A percentile compares a stretch with the other conserved stretches of the same genome.
These are phyloP conservation scores for Euglossa dilemma DNA, from an alignment of 1,140 invertebrate species.

Conservation along the genomic window DNA sequence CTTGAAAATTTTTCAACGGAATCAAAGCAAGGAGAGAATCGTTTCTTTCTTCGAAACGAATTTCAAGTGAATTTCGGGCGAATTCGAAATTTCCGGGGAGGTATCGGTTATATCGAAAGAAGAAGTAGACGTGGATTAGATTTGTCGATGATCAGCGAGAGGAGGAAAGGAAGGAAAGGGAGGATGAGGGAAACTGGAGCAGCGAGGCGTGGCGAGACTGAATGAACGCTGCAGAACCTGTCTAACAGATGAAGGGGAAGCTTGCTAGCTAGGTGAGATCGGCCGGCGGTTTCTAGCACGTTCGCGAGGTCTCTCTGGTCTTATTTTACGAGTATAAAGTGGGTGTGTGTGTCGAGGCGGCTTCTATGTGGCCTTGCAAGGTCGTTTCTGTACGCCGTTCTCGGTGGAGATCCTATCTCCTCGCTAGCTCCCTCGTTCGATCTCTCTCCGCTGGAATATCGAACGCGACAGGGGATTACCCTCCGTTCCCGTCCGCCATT, in stretches of 20 bases:
- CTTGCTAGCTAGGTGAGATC: conserved; percentile 33
- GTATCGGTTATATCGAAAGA: no score
- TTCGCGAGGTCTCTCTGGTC: conserved; percentile 34
- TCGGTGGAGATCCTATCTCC: conserved; percentile 16
- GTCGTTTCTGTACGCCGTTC: conserved; percentile 43
- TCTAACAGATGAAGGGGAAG: conserved; percentile 37
- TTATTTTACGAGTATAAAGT: conserved; percentile 58
- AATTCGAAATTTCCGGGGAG: no score
- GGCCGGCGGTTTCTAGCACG: conserved; percentile 19
- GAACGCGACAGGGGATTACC: neutral
- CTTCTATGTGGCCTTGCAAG: conserved; percentile 67
- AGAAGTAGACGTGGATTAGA: no score
- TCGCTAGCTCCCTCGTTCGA: neutral
- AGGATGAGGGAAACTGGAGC: conserved; percentile 68
- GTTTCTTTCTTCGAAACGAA: no score
- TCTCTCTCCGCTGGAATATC: neutral
- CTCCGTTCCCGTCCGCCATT: neutral
- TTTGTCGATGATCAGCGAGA: neutral
- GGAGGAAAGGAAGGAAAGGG: conserved; percentile 19
- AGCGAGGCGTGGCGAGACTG: conserved; percentile 57
- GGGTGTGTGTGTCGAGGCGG: conserved; percentile 51
- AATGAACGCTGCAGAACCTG: conserved; percentile 40
- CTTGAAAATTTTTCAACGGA: no score
- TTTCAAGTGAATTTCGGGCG: no score
- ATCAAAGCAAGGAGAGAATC: no score